Percentiles rank a stretch among this genome's conserved stretches.
These are phyloP conservation scores for Lamprologus speciosus DNA, from an alignment of 2,113 vertebrate genomes.

Conservation along the genomic window DNA sequence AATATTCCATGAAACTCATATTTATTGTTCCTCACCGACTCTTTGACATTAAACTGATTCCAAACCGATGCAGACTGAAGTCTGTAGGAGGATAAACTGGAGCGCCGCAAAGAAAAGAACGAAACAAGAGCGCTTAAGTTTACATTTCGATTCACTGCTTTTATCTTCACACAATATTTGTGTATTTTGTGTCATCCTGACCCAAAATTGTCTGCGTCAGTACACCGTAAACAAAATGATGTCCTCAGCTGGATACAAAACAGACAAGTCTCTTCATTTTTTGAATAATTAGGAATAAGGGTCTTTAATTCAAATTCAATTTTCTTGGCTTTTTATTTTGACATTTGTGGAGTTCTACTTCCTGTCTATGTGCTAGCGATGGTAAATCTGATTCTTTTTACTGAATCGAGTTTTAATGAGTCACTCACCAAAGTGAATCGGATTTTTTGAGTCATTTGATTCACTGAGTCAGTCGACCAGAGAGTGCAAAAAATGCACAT, in stretches of 20 bases:
- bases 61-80: not conserved
- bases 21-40: rapidly evolving
- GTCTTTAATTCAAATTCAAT: not conserved
- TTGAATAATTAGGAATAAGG: not conserved
- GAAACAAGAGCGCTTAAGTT: not conserved
- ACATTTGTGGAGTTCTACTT: not conserved
- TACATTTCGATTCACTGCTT: not conserved
- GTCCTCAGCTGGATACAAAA: not conserved
- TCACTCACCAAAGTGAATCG: too few species aligned
- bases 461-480: rapidly evolving
- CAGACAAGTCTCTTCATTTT: not conserved
- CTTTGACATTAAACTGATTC: not conserved
- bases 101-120: rapidly evolving
- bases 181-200: not conserved
- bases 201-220: rapidly evolving
- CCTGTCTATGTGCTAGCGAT: not conserved
- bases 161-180: not conserved
- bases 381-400: too few species aligned
- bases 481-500: rapidly evolving
- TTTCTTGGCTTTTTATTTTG: not conserved
- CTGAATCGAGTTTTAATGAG: too few species aligned
- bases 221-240: rapidly evolving
- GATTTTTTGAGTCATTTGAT: rapidly evolving
- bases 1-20: not conserved
- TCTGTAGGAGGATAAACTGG: not conserved